These are phyloP conservation scores for Sinella curviseta DNA, from an alignment of 1,140 invertebrate genomes.

Conservation along the genomic window DNA sequence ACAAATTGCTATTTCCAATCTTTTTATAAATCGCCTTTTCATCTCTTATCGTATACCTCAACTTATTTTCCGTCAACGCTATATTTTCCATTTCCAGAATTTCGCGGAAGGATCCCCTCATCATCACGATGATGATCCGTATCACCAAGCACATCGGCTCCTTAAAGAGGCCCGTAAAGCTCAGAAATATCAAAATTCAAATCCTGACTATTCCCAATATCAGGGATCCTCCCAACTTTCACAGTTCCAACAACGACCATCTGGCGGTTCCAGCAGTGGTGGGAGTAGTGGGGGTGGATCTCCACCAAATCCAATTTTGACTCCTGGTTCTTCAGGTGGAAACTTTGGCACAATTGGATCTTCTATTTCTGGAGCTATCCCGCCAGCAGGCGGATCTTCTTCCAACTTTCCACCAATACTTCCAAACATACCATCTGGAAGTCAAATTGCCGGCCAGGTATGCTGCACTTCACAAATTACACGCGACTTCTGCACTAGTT, in stretches of 20 bases:
- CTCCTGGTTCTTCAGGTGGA: background rate
- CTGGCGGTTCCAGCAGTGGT: background rate
- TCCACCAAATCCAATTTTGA: background rate
- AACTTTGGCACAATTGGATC: background rate
- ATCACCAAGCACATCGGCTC: background rate
- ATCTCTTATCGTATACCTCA: background rate
- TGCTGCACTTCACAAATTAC: background rate
- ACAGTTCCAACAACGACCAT: background rate
- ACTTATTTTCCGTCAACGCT: too few species aligned
- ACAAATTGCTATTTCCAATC: too few species aligned
- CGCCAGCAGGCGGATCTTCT: background rate
- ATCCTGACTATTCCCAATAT: background rate
- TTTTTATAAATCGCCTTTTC: too few species aligned
- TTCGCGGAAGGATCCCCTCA: background rate
- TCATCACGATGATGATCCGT: background rate
- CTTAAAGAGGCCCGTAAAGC: conserved; percentile 4
- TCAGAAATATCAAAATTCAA: background rate
- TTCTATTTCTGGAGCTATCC: background rate
- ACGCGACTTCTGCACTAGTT: background rate
- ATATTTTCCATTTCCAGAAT: background rate
- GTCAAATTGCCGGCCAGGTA: conserved; percentile 1
- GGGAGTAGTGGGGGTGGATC: background rate
- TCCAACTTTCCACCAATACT: conserved; percentile 1
- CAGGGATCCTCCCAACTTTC: background rate
- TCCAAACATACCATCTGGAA: conserved; percentile 6